A percentile compares a stretch with the other conserved stretches of the same genome.
Evolutionary conservation across 2,888 invertebrate genomes (phyloP).

Genomic region (Phalangium opilio): DNA sequence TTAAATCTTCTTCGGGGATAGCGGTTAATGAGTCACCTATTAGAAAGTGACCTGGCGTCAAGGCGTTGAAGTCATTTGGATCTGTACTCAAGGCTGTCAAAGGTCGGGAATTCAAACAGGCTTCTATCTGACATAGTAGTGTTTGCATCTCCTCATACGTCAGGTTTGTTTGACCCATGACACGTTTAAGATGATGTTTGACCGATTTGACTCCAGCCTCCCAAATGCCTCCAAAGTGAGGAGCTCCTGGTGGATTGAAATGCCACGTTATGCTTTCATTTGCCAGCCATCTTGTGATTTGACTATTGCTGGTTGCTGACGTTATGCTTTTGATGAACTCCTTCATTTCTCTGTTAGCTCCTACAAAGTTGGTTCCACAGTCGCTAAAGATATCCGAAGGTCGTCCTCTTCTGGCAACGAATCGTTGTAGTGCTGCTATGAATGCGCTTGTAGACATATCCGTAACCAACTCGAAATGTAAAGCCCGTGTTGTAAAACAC

Average conservation of each 20-base stretch:
- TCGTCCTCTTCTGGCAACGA: constrained; percentile 2
- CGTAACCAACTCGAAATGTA: constrained; percentile 17
- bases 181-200: constrained; percentile 15
- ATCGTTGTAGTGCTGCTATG: constrained; percentile 13
- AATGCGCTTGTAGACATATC: constrained; percentile 14
- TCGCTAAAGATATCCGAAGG: constrained; percentile 10
- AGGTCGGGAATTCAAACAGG: constrained; percentile 24
- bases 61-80: constrained; percentile 19
- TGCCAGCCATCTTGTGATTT: constrained; percentile 1
- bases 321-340: no score
- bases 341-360: constrained; percentile 10
- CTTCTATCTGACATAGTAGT: constrained; percentile 24
- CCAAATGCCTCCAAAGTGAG: constrained; percentile 18
- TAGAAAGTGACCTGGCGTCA: constrained; percentile 27
- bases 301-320: not conserved
- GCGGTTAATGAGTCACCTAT: constrained; percentile 20
- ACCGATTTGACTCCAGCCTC: constrained; percentile 16
- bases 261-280: constrained; percentile 17
- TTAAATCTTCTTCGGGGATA: no score
- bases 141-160: constrained; percentile 27
- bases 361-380: constrained; percentile 19
- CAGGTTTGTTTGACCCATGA: constrained; percentile 20
- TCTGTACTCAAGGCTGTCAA: constrained; percentile 22
- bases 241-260: constrained; percentile 18
- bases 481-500: constrained; percentile 8